Base-by-base conservation (phyloP, 2,888 invertebrate genomes). In the Tenthredo mesomela region DNA sequence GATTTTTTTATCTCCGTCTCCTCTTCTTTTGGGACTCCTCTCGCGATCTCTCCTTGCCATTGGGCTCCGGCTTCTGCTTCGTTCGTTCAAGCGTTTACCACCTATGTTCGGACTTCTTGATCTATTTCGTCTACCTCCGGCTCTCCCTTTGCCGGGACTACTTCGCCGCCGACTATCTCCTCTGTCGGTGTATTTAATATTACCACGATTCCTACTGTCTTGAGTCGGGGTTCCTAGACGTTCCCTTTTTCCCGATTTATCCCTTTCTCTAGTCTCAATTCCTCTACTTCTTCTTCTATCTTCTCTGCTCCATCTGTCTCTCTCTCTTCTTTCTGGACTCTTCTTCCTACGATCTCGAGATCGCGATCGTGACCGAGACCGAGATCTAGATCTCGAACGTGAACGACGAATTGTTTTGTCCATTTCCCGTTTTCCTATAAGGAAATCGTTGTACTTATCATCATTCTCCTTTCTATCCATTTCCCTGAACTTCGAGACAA, bases 21-120 rank as follows among this genome's bases (percentile, higher is more conserved):
- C 90, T 88, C 86, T 43, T 89, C 87, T 80, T 86, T 77, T 37
- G 75, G 86, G 75, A 85, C 86, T 92, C 54, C 88, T 88, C 70
- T 92, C 33, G 37, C 78, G 50, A 9, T 91, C 91, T 2, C 90
- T 88, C 65, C 90, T 91, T 83, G 89, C 89, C 65, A 89, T 88
- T 1, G 92, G 92, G 87, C 92, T 92, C 9, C 91, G 89, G 84
- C 93, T 93, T 84, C 89, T 87, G 40, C 91, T 92, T 87, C 92
- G 90, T 29, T 80, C 61, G 21, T 18, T 54, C 21, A n/a, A 37
- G 1, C 82, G 82, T 65, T 65, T 82, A 29, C 29, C 18, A 29
- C 29, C 18, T 18, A 2, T 47, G 29, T 47, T 18, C 61, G 82
- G 82, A 33, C 82, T 82, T 85, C 89, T 88, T 21, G 82, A 47